Evolutionary conservation across 92 coral and sea anemone species (phyloP).

Genomic region (Epizoanthus illoricatus): DNA sequence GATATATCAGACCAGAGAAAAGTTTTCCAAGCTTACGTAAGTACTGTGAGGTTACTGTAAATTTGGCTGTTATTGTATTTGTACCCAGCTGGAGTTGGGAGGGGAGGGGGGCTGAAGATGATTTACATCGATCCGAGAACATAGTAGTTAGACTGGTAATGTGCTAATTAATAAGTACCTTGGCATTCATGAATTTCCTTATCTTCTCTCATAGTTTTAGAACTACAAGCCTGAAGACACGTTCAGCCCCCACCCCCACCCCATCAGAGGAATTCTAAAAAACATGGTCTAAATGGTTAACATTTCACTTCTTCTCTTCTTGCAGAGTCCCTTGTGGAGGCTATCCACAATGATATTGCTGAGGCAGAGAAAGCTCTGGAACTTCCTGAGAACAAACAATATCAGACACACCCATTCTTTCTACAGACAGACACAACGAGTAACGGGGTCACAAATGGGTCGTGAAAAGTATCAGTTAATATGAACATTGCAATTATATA

Average conservation of each 20-base stretch:
- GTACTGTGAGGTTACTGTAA: slow-evolving; percentile 11
- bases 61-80: neutral
- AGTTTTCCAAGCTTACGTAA: slow-evolving; percentile 78
- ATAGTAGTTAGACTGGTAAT: too few species aligned
- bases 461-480: neutral
- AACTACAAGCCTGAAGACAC: too few species aligned
- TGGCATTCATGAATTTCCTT: too few species aligned
- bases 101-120: too few species aligned
- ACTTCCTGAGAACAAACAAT: slow-evolving; percentile 71
- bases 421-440: slow-evolving; percentile 37
- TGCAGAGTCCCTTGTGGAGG: slow-evolving; percentile 90
- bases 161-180: too few species aligned
- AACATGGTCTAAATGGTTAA: neutral
- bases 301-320: neutral
- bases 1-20: slow-evolving; percentile 85
- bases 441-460: slow-evolving; percentile 25
- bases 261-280: too few species aligned
- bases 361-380: slow-evolving; percentile 82
- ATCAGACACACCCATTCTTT: slow-evolving; percentile 74
- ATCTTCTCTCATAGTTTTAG: too few species aligned
- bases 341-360: slow-evolving; percentile 78
- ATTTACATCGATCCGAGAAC: too few species aligned
- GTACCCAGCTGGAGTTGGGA: too few species aligned
- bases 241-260: too few species aligned
- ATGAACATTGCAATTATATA: too few species aligned